Conservation (phyloP, 23 tunicate species). For the Ascidia mentula region DNA sequence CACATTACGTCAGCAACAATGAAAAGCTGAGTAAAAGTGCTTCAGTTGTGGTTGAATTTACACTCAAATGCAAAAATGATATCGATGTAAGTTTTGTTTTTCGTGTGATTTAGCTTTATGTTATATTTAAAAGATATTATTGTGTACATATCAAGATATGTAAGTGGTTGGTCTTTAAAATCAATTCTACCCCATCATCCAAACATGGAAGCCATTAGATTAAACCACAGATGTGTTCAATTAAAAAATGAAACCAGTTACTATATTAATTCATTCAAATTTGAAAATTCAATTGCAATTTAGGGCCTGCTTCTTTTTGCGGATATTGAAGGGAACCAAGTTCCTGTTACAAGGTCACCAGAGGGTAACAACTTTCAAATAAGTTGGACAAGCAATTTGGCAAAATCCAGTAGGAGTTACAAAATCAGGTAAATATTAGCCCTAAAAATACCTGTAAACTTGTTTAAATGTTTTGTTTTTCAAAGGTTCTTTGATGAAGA, state of each 20-base stretch:
- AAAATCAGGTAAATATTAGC: slow-evolving; percentile 37
- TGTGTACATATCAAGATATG: too few relatives aligned
- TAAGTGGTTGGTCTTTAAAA: too few relatives aligned
- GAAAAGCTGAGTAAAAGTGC: slow-evolving; percentile 40
- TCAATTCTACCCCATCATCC: too few relatives aligned
- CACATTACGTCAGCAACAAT: slow-evolving; percentile 64
- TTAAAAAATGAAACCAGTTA: too few relatives aligned
- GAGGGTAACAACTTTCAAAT: slow-evolving; percentile 68
- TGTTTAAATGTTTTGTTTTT: background rate
- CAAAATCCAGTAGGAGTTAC: slow-evolving; percentile 21
- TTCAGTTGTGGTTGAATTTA: slow-evolving; percentile 69
- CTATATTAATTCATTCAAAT: too few relatives aligned
- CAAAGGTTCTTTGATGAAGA: slow-evolving; percentile 75
- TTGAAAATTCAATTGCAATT: background rate
- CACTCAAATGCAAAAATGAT: slow-evolving; percentile 41
- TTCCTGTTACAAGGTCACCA: slow-evolving; percentile 74
- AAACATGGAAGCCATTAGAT: too few relatives aligned
- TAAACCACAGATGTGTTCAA: too few relatives aligned
- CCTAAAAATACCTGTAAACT: background rate
- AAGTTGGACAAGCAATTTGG: slow-evolving; percentile 45
- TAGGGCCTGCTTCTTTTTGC: slow-evolving; percentile 66
- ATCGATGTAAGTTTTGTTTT: slow-evolving; percentile 40
- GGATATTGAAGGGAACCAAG: slow-evolving; percentile 63
- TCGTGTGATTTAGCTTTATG: too few relatives aligned
- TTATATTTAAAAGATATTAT: too few relatives aligned